Evolutionary conservation across 2,888 invertebrate genomes (phyloP), one percentile per base, ranked within the genome.

Genomic region (Ormyrus pomaceus): DNA sequence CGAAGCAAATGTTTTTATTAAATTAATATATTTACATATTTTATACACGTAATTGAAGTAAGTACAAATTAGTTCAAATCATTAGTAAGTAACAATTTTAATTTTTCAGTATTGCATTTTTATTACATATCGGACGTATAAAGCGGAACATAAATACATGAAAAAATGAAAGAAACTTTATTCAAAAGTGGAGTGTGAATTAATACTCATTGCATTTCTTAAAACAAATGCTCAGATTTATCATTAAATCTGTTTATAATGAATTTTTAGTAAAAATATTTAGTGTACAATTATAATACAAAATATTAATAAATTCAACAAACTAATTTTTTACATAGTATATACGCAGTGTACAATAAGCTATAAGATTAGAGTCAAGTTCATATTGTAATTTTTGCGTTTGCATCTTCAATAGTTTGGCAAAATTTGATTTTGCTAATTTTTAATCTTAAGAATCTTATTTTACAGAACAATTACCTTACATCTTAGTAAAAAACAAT

Each of bases 281-380:
- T 58, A 34, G 34, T 71, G 51, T 34, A 71, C 11, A 73, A 48
- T 55, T 64, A 73, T 55, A 55, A 73, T 64, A 64, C 64, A 55
- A 66, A 74, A 58, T 50, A 50, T 74, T 51, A 72, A 72, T 65
- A 65, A 74, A 74, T 66, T 74, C 46, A 58, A 66, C 58, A 66
- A 58, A 19, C 45, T 51, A 48, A 51, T 56, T 69, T 65, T 5
- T 55, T 50, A 50, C 51, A 74, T 58, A 74, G 58, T n/a, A 56
- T 45, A 62, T 34, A 34, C 34, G 9, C 46, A 62, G 19, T 59
- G 46, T 13, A 55, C 13, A 55, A 73, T 11, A 55, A 48, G 34
- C 74, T 58, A 66, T 34, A 50, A 55, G n/a, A 65, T 66, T 55
- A 51, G n/a, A 34, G 9, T 8, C 48, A 13, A 11, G 58, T 34